These are phyloP conservation scores for Sylvilagus floridanus DNA, from an alignment of 2,797 vertebrate species.

Conservation along the genomic window DNA sequence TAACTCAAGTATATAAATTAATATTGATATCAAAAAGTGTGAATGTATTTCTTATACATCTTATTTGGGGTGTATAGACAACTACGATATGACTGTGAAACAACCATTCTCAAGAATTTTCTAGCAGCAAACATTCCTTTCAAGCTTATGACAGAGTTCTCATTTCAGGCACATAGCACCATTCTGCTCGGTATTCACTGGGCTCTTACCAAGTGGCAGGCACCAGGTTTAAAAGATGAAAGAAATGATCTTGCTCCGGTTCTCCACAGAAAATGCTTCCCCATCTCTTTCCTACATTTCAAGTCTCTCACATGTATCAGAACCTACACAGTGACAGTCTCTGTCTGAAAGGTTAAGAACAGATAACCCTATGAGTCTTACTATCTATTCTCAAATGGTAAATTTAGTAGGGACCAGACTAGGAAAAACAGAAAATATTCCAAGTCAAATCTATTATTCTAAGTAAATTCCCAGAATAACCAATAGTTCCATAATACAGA, in stretches of 20 bases:
- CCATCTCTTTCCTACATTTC: background rate
- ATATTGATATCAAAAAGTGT: background rate
- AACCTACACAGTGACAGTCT: background rate
- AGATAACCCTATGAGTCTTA: background rate
- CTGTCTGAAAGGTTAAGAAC: background rate
- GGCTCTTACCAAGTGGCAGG: background rate
- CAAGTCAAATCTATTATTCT: background rate
- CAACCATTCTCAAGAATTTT: background rate
- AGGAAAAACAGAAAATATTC: constrained; percentile 30
- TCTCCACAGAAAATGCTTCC: background rate
- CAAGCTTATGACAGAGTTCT: background rate
- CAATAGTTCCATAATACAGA: background rate
- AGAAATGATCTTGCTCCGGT: background rate
- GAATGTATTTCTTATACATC: background rate
- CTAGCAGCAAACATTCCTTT: background rate
- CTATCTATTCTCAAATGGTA: background rate
- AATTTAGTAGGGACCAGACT: background rate
- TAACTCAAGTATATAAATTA: background rate
- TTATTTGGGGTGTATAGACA: background rate
- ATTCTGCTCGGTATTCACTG: background rate
- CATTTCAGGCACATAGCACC: background rate
- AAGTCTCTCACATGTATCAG: background rate
- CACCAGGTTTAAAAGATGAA: background rate
- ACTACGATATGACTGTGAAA: background rate
- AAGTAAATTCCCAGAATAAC: constrained; percentile 29